phyloP scores from a whole-genome alignment of 1,140 invertebrate species.

The Mercenaria mercenaria region DNA sequence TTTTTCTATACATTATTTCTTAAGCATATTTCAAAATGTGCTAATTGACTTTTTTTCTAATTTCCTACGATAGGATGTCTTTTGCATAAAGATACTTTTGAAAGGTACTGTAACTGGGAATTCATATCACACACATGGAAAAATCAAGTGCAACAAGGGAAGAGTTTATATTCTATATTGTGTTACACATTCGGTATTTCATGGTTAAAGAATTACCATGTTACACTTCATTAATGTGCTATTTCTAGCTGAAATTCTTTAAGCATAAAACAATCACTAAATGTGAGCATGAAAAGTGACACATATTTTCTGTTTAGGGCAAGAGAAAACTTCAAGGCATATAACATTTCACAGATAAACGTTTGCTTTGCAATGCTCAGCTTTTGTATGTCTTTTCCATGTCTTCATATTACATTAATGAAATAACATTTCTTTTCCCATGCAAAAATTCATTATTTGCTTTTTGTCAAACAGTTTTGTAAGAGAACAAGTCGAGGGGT shows the following conservation, averaged over 20 bases:
- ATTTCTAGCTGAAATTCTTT: background rate
- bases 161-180: constrained; percentile 13
- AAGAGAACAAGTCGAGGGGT: no score
- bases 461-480: no score
- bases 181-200: constrained; percentile 38
- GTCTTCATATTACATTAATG: no score
- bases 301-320: constrained; percentile 5
- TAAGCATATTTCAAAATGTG: no score
- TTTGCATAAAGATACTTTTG: background rate
- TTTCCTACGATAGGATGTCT: no score
- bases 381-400: no score
- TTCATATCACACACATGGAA: background rate
- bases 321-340: background rate
- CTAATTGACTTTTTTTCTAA: no score
- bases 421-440: no score
- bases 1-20: no score
- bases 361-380: no score
- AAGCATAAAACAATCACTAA: constrained; percentile 30
- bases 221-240: background rate
- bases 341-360: no score
- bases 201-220: background rate
- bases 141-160: constrained; percentile 27
- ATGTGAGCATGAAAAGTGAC: background rate
- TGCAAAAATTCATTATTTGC: no score
- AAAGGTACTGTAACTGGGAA: background rate